These are phyloP conservation scores for Nowickia ferox DNA, from an alignment of 2,888 invertebrate species.

Conservation along the genomic window DNA sequence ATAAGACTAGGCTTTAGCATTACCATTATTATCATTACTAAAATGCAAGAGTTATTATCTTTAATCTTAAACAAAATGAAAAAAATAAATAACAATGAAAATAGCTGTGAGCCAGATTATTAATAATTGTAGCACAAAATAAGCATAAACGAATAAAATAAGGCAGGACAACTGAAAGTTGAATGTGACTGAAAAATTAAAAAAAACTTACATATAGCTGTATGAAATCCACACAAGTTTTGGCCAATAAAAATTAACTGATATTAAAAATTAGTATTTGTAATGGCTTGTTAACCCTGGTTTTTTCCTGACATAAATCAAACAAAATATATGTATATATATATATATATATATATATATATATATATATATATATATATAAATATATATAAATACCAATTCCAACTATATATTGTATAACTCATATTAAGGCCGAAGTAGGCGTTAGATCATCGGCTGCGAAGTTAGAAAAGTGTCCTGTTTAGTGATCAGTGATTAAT, in stretches of 20 bases:
- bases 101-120: conserved; percentile 64
- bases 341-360: too few species aligned
- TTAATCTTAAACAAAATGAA: conserved; percentile 47
- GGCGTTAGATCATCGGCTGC: too few species aligned
- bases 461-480: too few species aligned
- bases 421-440: too few species aligned
- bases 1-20: conserved; percentile 26
- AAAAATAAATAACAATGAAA: conserved; percentile 49
- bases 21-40: conserved; percentile 7
- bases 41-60: conserved; percentile 63
- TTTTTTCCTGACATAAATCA: too few species aligned
- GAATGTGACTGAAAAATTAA: not conserved
- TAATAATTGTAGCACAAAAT: conserved; percentile 71
- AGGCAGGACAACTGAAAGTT: conserved; percentile 22
- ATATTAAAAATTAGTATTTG: too few species aligned
- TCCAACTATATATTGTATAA: too few species aligned
- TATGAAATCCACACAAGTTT: not conserved
- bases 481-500: too few species aligned
- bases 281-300: too few species aligned
- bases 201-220: conserved; percentile 4
- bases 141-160: conserved; percentile 1
- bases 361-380: too few species aligned
- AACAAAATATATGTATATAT: too few species aligned
- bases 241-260: not conserved
- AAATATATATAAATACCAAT: too few species aligned